Evolutionary conservation across 2,113 vertebrate species (phyloP), one percentile per base, ranked within the genome.

Genomic region (Colius striatus): DNA sequence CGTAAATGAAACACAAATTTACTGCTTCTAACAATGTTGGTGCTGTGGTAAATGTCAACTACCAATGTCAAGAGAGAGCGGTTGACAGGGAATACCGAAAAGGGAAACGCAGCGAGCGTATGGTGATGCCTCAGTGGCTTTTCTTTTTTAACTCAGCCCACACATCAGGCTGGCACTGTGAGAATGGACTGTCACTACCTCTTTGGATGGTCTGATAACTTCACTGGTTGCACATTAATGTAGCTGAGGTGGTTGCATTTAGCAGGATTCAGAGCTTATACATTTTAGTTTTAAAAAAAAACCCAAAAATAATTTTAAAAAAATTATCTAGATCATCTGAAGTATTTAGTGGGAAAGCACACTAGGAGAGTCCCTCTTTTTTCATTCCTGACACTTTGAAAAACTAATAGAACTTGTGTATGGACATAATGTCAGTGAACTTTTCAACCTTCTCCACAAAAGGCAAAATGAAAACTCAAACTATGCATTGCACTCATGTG

Each of bases 121-220:
- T 32, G 45, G 58, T 96, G 97, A 96, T 96, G 97, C 95, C 89
- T 97, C 86, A 53, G 94, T 96, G 71, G 15, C 15, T 90, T 76
- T 76, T 63, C 53, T 66, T 74, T 91, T 94, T 94, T 50, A 92
- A 90, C 91, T 91, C 95, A 89, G 93, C 86, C 92, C 82, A 76
- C 87, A 68, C 75, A 65, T 94, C 87, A 97, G 95, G 76, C 89
- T 77, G 82, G 84, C 92, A 94, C 94, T 97, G 94, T 96, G 93
- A 97, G 91, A 97, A 94, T 95, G 93, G 89, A 97, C 95, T 96
- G 94, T 97, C 94, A 91, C 95, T 96, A 87, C 90, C 92, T 97
- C 96, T 97, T 94, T 5, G 16, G 61, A 79, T 50, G 45, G 92
- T 92, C 70, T 96, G 93, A 90, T 90, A 95, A 70, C 51, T 89